Evolutionary conservation across 2,113 vertebrate species (phyloP).

Genomic region (Erythrocercus mccallii): DNA sequence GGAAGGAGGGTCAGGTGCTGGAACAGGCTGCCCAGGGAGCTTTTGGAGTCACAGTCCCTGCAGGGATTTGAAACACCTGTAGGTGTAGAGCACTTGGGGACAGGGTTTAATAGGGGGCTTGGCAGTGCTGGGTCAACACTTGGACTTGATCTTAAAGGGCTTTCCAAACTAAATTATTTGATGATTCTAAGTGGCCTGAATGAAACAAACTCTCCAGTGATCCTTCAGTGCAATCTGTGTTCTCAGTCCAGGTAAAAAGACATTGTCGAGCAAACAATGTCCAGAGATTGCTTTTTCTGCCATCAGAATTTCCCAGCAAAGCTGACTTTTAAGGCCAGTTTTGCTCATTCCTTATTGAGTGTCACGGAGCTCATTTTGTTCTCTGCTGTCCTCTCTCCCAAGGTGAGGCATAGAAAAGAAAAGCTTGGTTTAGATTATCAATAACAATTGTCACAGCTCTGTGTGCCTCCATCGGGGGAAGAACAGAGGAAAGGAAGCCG

Average conservation of each 20-base stretch:
- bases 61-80: not conserved
- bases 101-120: not conserved
- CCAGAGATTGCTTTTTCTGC: not conserved
- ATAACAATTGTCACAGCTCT: not conserved
- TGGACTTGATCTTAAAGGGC: not conserved
- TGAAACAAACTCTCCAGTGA: not conserved
- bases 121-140: not conserved
- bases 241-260: not conserved
- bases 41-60: not conserved
- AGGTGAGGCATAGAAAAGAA: not conserved
- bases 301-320: not conserved
- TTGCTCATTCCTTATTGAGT: not conserved
- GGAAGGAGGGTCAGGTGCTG: no score
- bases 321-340: not conserved
- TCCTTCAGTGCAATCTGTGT: not conserved
- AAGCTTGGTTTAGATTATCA: constrained; percentile 46
- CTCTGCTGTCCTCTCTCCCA: not conserved
- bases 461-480: not conserved
- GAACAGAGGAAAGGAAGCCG: not conserved
- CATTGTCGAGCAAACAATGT: not conserved
- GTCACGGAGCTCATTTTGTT: not conserved
- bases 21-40: not conserved
- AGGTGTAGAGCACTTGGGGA: not conserved
- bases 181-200: not conserved
- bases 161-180: not conserved